Conservation (phyloP, 92 coral and sea anemone genomes). For the Pocillopora grandis region DNA sequence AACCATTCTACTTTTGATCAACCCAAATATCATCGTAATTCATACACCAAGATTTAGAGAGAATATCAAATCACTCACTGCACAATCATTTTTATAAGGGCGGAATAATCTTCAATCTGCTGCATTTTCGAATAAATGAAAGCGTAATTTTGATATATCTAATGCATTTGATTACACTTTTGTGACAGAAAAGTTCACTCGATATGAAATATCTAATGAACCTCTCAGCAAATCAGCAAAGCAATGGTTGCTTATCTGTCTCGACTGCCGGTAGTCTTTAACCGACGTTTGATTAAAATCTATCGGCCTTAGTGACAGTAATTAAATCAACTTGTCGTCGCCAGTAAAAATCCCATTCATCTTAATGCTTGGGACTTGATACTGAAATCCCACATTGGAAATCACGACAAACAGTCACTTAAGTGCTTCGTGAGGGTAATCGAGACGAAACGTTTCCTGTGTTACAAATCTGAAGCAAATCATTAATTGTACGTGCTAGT, state of each 20-base stretch:
- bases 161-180: conserved; percentile 3
- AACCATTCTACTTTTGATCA: not conserved
- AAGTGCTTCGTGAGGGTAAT: not conserved
- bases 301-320: conserved; percentile 52
- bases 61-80: too few species aligned
- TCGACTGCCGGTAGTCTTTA: conserved; percentile 28
- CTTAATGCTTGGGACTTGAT: conserved; percentile 14
- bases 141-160: not conserved
- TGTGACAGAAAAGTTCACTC: not conserved
- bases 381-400: not conserved
- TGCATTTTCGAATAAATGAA: not conserved
- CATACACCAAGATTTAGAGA: too few species aligned
- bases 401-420: not conserved
- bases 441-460: not conserved
- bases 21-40: too few species aligned
- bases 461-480: not conserved
- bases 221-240: conserved; percentile 8
- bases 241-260: conserved; percentile 21
- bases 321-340: conserved; percentile 62
- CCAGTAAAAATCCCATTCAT: conserved; percentile 48
- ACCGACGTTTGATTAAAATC: conserved; percentile 38
- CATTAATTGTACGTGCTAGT: not conserved
- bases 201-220: conserved; percentile 16
- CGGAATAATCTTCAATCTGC: too few species aligned
- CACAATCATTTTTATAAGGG: too few species aligned